Evolutionary conservation across 2,113 vertebrate species (phyloP), one percentile per base, ranked within the genome.

Genomic region (Gobio gobio): DNA sequence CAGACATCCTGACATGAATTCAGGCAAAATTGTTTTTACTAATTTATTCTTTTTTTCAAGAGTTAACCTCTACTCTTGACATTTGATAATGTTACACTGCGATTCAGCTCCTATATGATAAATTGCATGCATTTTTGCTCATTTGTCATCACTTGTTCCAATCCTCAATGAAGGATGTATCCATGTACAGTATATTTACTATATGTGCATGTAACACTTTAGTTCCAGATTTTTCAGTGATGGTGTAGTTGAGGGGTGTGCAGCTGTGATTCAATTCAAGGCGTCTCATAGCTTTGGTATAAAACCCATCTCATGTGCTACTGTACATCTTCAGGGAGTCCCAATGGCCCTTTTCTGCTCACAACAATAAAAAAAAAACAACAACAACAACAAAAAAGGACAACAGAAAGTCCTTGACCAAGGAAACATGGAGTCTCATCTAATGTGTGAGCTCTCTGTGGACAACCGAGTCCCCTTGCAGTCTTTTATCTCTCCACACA

Each of bases 211-310:
- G 20, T 45, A 45, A 72, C 10, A 10, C 22, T 72, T 72, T 72
- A 72, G 40, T 72, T 45, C 68, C 20, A n/a, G 40, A 72, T 47
- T 73, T 43, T 73, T 73, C 36, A 73, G 20, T 73, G 70, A 24
- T 73, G 70, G 43, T 7, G 40, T 73, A 73, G 40, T 45, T 72
- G 10, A 40, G 40, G 10, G 20, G 68, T 70, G 36, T 72, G 36
- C 20, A 72, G 36, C 68, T 72, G 40, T 10, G 40, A 72, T 72
- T 72, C 20, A 7, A 13, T 45, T 72, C 68, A 45, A 45, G 40
- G 6, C 10, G 0, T 45, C 40, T 45, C 5, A 72, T 22, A n/a
- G 68, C 68, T 72, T 22, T 12, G 10, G 10, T 24, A 13, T 45
- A 72, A 72, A 20, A 24, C 10, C 40, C 4, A 22, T 72, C 36